Evolutionary conservation across 2,797 vertebrate genomes (phyloP), one percentile per base, ranked within the genome.

Genomic region (Gallinago stenura): DNA sequence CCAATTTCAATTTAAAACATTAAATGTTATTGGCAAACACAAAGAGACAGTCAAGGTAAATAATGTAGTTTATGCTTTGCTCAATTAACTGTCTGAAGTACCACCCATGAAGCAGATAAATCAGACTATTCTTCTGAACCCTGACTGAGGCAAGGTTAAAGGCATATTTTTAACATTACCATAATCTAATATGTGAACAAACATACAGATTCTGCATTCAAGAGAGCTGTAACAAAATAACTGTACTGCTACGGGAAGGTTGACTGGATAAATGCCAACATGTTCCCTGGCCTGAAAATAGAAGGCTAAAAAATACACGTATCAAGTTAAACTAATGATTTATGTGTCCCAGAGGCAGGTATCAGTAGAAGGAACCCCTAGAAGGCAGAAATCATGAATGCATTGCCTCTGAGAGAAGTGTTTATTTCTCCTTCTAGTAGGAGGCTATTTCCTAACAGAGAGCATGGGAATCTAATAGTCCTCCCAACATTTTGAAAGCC

Each of bases 1-100:
- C 97, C 97, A 97, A 78, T 83, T 95, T 95, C 94, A 87, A 86
- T 95, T 95, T 94, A 95, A 97, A 98, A 92, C 81, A 72, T 81
- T 94, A 85, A 89, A 91, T 4, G 9, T 82, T 90, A 92, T 72
- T 97, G 97, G 96, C 97, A 97, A 72, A 93, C 81, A 77, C 87
- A 93, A 92, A 97, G 90, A 97, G 90, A 80, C 6, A 45, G 92
- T 58, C 75, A 81, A 96, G 87, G 95, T 94, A 96, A 94, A 85
- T 91, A 92, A 94, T 45, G 35, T 37, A 62, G 72, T 75, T 89
- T 94, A 86, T 19, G 57, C 31, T 66, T 94, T 37, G 21, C 50
- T 70, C 95, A 96, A 96, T 97, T 94, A 90, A 62, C 93, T 95
- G 71, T 41, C 70, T 92, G 46, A 76, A 94, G 68, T 39, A 5